Percentiles rank a stretch among this genome's conserved stretches.
These are phyloP conservation scores for Anthopleura sola DNA, from an alignment of 64 coral and sea anemone genomes.

Conservation along the genomic window DNA sequence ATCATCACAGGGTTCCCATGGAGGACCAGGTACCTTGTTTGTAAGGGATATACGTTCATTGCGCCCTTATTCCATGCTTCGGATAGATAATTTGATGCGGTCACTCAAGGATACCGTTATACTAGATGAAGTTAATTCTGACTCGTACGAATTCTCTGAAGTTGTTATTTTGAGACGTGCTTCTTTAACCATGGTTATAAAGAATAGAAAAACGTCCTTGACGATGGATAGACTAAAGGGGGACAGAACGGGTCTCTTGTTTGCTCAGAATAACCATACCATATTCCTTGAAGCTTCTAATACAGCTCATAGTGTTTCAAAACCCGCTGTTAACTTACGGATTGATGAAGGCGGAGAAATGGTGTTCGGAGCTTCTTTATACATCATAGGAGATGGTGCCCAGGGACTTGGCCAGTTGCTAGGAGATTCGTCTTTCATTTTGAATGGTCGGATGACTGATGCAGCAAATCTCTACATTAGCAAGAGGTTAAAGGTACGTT, in stretches of 20 bases:
- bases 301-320: slow-evolving; percentile 80
- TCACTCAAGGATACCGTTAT: slow-evolving; percentile 59
- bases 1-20: slow-evolving; percentile 39
- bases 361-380: slow-evolving; percentile 79
- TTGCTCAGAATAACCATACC: slow-evolving; percentile 56
- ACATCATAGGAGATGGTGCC: slow-evolving; percentile 74
- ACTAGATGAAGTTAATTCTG: slow-evolving; percentile 60
- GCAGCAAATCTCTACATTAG: slow-evolving; percentile 69
- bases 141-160: slow-evolving; percentile 60
- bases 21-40: slow-evolving; percentile 90
- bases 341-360: slow-evolving; percentile 73
- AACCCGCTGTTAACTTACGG: slow-evolving; percentile 76
- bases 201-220: slow-evolving; percentile 41
- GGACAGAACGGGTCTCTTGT: slow-evolving; percentile 79
- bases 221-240: slow-evolving; percentile 64
- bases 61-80: slow-evolving; percentile 50
- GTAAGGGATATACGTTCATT: slow-evolving; percentile 54
- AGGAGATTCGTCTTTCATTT: slow-evolving; percentile 63
- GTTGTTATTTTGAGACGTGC: slow-evolving; percentile 61
- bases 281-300: slow-evolving; percentile 79
- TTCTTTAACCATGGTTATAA: slow-evolving; percentile 55
- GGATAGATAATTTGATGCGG: slow-evolving; percentile 72
- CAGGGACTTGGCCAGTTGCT: slow-evolving; percentile 50
- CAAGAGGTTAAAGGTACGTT: slow-evolving; percentile 59
- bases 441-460: slow-evolving; percentile 80